Percentiles rank a stretch among this genome's conserved stretches.
Conservation (phyloP, 2,888 invertebrate species). For the Hoplodrina blanda region DNA sequence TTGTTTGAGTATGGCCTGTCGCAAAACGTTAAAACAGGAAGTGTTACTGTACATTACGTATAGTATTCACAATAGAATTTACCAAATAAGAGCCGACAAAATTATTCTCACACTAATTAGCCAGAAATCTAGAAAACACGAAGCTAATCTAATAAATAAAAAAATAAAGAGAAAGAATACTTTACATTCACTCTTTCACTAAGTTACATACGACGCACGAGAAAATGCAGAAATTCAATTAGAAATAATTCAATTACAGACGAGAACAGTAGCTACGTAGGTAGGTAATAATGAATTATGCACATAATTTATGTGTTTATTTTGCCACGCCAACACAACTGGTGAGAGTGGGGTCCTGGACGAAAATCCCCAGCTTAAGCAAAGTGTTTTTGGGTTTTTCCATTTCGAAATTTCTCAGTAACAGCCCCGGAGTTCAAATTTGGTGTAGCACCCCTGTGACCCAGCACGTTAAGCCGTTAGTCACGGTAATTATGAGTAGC, state of each 20-base stretch:
- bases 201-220: not conserved
- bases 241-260: conserved; percentile 32
- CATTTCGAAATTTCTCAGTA: too few species aligned
- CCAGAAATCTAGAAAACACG: conserved; percentile 20
- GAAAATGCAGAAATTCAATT: conserved; percentile 21
- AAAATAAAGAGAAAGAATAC: conserved; percentile 28
- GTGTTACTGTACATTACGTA: not conserved
- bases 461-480: too few species aligned
- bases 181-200: conserved; percentile 44
- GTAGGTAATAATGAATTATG: conserved; percentile 27
- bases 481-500: too few species aligned
- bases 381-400: too few species aligned
- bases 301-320: conserved; percentile 1
- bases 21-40: not conserved
- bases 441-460: too few species aligned
- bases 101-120: conserved; percentile 35
- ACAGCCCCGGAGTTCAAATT: too few species aligned
- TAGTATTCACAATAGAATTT: not conserved
- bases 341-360: too few species aligned
- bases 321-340: conserved; percentile 1
- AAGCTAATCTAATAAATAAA: conserved; percentile 29
- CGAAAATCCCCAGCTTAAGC: too few species aligned
- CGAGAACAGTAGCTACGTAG: not conserved
- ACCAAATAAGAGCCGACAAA: conserved; percentile 6
- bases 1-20: not conserved